These are phyloP conservation scores for Corythucha ciliata DNA, from an alignment of 2,888 invertebrate species.

Conservation along the genomic window DNA sequence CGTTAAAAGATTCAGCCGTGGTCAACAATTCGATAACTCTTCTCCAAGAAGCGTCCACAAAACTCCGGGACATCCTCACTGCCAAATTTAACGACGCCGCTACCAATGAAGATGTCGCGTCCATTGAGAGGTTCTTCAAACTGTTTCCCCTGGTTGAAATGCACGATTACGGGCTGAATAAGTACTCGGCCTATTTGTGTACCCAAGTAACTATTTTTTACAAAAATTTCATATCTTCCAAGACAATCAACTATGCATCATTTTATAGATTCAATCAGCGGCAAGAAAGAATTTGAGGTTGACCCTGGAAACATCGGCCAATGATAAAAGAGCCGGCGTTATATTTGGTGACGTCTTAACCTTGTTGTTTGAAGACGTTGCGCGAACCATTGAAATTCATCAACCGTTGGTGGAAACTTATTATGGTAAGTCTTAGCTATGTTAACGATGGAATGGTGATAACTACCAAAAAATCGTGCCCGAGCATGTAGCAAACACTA, in stretches of 20 bases:
- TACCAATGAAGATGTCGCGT: conserved; percentile 72
- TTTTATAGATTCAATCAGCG: conserved; percentile 50
- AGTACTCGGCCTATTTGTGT: conserved; percentile 79
- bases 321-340: conserved; percentile 63
- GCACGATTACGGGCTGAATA: conserved; percentile 78
- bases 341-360: conserved; percentile 80
- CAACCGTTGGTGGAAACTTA: conserved; percentile 82
- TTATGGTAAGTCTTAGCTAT: conserved; percentile 57
- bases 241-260: background rate
- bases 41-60: conserved; percentile 65
- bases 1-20: conserved; percentile 49
- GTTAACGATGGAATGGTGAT: background rate
- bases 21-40: conserved; percentile 61
- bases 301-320: conserved; percentile 53
- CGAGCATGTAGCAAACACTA: background rate
- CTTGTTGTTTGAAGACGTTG: conserved; percentile 74
- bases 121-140: conserved; percentile 91
- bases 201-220: conserved; percentile 10
- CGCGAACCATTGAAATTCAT: conserved; percentile 72
- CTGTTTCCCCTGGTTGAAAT: conserved; percentile 90
- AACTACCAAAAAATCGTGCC: background rate
- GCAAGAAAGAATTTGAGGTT: conserved; percentile 62
- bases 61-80: conserved; percentile 59
- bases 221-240: too few species aligned
- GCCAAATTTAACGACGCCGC: conserved; percentile 87